Evolutionary conservation across 1,140 invertebrate species (phyloP).

Genomic region (Drosophila murphyi): DNA sequence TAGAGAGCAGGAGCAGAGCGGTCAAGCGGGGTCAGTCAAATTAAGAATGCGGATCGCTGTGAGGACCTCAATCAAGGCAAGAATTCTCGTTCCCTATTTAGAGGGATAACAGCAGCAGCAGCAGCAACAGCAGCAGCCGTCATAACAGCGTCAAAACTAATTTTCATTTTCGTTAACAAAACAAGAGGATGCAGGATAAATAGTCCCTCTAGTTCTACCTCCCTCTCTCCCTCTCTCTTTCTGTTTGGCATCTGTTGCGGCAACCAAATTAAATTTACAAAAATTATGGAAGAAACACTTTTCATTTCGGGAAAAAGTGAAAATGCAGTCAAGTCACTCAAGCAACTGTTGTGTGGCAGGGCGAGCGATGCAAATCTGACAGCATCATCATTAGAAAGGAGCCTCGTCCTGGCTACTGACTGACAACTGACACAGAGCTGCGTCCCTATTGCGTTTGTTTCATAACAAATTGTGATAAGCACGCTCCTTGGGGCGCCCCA

Average conservation of each 20-base stretch:
- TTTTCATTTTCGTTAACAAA: conserved; percentile 70
- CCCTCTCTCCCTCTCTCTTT: too few species aligned
- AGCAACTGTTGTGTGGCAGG: conserved; percentile 63
- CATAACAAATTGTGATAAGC: conserved; percentile 65
- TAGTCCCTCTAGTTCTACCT: neutral
- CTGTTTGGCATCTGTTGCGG: conserved; percentile 64
- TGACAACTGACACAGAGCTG: conserved; percentile 64
- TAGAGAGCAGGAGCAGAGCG: conserved; percentile 26
- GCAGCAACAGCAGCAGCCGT: conserved; percentile 49
- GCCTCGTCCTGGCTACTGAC: conserved; percentile 45
- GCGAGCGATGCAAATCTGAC: conserved; percentile 67
- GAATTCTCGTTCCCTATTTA: conserved; percentile 6
- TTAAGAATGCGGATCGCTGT: conserved; percentile 11
- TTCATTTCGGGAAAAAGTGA: conserved; percentile 73
- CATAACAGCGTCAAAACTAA: conserved; percentile 82
- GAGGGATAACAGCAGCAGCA: conserved; percentile 20
- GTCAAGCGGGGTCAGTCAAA: conserved; percentile 48
- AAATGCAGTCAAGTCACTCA: conserved; percentile 52
- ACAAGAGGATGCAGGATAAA: conserved; percentile 24
- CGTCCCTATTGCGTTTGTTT: conserved; percentile 16
- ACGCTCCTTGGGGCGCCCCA: conserved; percentile 71
- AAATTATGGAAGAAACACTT: conserved; percentile 73
- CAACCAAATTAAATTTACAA: conserved; percentile 68
- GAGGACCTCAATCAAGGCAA: conserved; percentile 67
- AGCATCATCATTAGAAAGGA: conserved; percentile 70